Base-by-base conservation (phyloP, 2,113 vertebrate species). In the Xiphophorus couchianus region DNA sequence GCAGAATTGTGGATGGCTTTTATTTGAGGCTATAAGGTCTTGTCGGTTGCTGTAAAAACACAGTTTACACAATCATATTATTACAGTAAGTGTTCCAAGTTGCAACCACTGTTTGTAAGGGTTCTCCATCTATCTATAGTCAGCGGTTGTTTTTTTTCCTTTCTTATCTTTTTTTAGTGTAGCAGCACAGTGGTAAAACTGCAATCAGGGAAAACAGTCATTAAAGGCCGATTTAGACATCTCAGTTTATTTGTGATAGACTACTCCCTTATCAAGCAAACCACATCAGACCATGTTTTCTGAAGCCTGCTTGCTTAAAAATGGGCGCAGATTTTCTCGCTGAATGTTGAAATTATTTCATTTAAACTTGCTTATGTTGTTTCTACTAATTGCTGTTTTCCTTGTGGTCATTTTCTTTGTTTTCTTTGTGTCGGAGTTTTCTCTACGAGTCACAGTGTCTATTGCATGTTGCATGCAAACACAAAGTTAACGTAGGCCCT, bases 401-500 rank as follows among this genome's bases (percentile, higher is more conserved):
- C 33, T 66, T 86, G 81, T 90, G 78, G 69, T 86, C 54, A 39
- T 67, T 76, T 84, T 78, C 28, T 71, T 64, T 63, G 60, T 89
- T 62, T 84, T 74, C 74, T 42, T 72, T 66, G 44, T 82, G 80
- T 75, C 84, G 70, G 69, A 69, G 74, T 86, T 78, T 82, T 72
- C 44, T 73, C 17, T 69, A 51, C 60, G 64, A 76, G 78, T 77
- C 63, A 42, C 80, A 93, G 91, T 89, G 94, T 93, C 95, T 95
- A 94, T 91, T 95, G 96, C 96, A 98, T 96, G 97, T 92, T 96
- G 96, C 96, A 97, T 96, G 96, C 91, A 83, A 95, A 95, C 88
- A 93, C 95, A 95, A 94, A 93, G 96, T 95, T 97, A 98, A 98
- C 96, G 93, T 95, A 87, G 95, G 95, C 95, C 95, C 95, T 97